phyloP scores from a whole-genome alignment of 2,797 vertebrate species.

The Amblyopsis hoosieri region DNA sequence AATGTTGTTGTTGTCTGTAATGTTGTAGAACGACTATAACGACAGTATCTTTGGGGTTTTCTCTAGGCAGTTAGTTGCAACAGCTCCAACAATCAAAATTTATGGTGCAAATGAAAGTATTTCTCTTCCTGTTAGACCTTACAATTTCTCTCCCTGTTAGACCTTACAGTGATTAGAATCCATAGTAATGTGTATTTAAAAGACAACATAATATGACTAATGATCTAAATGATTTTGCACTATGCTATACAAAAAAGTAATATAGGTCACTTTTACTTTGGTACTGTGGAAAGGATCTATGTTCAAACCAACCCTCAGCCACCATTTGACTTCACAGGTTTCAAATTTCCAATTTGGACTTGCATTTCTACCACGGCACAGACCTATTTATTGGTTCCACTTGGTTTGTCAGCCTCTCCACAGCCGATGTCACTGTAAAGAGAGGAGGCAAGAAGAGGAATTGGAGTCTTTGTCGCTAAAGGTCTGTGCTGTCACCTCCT shows the following conservation, averaged over 20 bases:
- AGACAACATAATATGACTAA: neutral
- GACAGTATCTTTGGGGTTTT: too few relatives aligned
- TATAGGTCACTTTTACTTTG: neutral
- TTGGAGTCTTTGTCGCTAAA: slow-evolving; percentile 29
- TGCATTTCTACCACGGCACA: slow-evolving; percentile 32
- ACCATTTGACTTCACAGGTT: slow-evolving; percentile 10
- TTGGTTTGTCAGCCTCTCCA: slow-evolving; percentile 33
- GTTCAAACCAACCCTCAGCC: neutral
- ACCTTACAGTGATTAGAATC: neutral
- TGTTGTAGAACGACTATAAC: neutral
- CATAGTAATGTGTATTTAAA: neutral
- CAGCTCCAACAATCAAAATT: too few relatives aligned
- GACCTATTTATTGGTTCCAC: slow-evolving; percentile 39
- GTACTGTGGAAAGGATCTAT: neutral
- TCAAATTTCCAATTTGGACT: slow-evolving; percentile 26
- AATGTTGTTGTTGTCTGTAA: neutral
- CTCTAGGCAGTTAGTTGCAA: too few relatives aligned
- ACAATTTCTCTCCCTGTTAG: neutral
- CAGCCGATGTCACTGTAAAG: slow-evolving; percentile 27
- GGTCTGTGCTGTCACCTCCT: slow-evolving; percentile 31
- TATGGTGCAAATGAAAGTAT: too few relatives aligned
- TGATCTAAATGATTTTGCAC: neutral
- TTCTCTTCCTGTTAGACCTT: neutral
- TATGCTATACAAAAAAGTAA: neutral
- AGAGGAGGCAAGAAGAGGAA: slow-evolving; percentile 12